phyloP scores from a whole-genome alignment of 2,113 vertebrate genomes.

The Colaptes auratus region DNA sequence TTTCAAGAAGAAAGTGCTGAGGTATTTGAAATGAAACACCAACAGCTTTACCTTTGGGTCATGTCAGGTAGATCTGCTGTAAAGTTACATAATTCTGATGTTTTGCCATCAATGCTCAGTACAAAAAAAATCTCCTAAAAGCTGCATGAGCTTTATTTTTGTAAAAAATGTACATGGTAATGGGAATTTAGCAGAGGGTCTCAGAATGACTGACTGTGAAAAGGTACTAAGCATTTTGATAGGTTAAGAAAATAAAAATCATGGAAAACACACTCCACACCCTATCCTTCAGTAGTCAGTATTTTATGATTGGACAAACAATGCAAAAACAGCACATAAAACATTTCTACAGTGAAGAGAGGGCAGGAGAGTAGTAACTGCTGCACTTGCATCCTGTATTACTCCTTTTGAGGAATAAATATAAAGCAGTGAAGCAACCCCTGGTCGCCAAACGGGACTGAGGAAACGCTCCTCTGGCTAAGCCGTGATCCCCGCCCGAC shows the following conservation, averaged over 20 bases:
- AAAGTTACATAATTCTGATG: background rate
- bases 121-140: background rate
- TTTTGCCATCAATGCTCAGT: background rate
- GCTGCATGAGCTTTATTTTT: background rate
- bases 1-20: background rate
- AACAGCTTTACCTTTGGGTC: background rate
- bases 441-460: accelerated
- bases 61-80: background rate
- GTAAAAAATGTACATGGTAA: background rate
- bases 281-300: background rate
- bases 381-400: accelerated
- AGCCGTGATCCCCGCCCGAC: accelerated
- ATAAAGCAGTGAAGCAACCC: background rate
- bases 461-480: accelerated
- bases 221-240: background rate
- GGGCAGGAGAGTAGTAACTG: accelerated
- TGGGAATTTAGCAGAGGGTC: background rate
- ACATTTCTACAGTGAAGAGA: accelerated
- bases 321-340: background rate
- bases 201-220: background rate
- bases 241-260: background rate
- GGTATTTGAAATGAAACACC: background rate
- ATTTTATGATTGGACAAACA: background rate
- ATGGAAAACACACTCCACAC: background rate
- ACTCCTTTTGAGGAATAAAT: background rate